Evolutionary conservation across 23 tunicate genomes (phyloP), one percentile per base, ranked within the genome.

Genomic region (Styela plicata): DNA sequence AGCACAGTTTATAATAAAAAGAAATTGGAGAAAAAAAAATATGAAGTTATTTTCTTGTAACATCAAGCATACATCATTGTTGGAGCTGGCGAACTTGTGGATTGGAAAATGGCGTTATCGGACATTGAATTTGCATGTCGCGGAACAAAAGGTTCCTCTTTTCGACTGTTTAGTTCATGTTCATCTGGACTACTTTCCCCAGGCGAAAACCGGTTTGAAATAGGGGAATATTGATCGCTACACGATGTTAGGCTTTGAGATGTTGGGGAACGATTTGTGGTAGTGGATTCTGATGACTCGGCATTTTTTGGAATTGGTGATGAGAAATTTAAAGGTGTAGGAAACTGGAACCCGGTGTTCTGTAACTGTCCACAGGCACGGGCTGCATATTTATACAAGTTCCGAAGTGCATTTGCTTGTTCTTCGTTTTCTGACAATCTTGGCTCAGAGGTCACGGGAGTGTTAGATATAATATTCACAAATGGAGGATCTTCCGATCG

Each of bases 341-440:
- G 1, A 22, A 29, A 25, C 31, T 67, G 17, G 16, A 25, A 27
- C 24, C 71, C 31, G 71, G 30, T 25, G 24, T 29, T 67, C 71
- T 67, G 71, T 29, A 76, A 24, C 20, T 28, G 21, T 10, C 66
- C 66, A 44, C 81, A 76, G 22, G 81, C 81, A 29, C 64, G 64
- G 28, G 81, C 81, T 25, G 81, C 53, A 26, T 33, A 76, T 21
- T 27, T 21, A 24, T 76, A 76, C 64, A 76, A 53, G n/a, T 76
- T 44, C 17, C 66, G 25, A 10, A 76, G 53, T 7, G 81, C 81
- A 26, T 76, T 27, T 21, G 5, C 36, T 52, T 24, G 65, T 44
- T 44, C 27, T 27, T 67, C 71, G 71, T 17, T 67, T 67, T 67
- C 31, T 1, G 19, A 13, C n/a, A n/a, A n/a, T n/a, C n/a, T n/a